Conservation (phyloP, 2,888 invertebrate genomes). For the Leptinotarsa rubiginosa region DNA sequence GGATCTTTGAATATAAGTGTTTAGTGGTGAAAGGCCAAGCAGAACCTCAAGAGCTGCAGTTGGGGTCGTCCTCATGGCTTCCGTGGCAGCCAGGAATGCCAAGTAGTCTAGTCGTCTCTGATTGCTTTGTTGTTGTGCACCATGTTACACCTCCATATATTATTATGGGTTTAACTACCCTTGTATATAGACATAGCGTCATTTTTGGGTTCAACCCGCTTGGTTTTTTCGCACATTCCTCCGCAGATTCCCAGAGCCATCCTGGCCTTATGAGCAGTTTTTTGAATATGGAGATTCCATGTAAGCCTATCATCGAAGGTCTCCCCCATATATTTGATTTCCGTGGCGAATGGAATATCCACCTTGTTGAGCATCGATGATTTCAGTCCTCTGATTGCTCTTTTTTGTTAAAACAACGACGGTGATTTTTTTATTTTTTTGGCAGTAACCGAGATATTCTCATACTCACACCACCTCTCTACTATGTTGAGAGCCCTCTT, state of each 20-base stretch:
- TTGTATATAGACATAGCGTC: no score
- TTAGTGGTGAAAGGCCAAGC: no score
- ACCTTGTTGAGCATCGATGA: background rate
- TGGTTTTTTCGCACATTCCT: background rate
- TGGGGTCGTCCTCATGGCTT: no score
- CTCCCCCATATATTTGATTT: background rate
- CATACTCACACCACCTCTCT: background rate
- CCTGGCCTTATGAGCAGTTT: no score
- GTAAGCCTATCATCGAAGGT: background rate
- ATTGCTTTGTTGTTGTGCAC: no score
- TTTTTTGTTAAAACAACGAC: background rate
- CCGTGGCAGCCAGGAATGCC: no score
- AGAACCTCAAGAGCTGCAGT: no score
- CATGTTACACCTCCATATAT: no score
- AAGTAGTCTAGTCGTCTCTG: no score
- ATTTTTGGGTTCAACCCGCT: background rate
- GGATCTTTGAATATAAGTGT: background rate
- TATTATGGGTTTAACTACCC: background rate
- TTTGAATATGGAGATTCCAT: background rate
- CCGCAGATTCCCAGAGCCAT: background rate
- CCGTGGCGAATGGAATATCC: background rate
- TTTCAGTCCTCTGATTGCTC: background rate
- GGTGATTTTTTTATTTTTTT: background rate
- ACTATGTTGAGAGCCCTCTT: background rate
- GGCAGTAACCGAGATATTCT: background rate